A percentile compares a stretch with the other conserved stretches of the same genome.
These are phyloP conservation scores for Saccopteryx bilineata DNA, from an alignment of 2,113 vertebrate species.

Conservation along the genomic window DNA sequence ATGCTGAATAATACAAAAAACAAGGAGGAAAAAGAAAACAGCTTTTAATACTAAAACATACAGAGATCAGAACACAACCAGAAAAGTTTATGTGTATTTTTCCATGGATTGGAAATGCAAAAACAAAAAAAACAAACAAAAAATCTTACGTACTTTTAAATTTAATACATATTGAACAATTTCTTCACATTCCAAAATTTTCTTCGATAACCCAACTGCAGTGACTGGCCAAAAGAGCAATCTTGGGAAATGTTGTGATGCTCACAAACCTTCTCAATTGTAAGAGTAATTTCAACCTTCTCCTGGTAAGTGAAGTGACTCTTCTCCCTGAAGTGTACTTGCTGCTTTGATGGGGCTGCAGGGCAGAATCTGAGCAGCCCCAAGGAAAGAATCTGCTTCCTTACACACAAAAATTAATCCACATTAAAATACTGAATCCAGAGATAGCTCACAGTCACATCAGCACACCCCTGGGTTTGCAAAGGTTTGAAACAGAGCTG, in stretches of 20 bases:
- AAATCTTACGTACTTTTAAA: neutral
- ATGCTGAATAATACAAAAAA: neutral
- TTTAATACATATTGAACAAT: neutral
- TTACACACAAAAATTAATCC: neutral
- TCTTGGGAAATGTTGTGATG: neutral
- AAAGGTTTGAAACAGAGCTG: neutral
- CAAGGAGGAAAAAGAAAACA: neutral
- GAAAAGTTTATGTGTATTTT: neutral
- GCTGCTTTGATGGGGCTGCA: neutral
- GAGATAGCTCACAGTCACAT: neutral
- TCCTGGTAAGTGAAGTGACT: neutral
- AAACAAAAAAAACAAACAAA: neutral
- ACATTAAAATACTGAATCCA: neutral
- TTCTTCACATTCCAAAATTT: neutral
- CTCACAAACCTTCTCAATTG: neutral
- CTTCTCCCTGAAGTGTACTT: neutral
- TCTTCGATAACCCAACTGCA: slow-evolving; percentile 22
- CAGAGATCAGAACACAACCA: neutral
- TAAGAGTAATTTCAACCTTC: neutral
- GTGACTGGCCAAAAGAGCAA: neutral
- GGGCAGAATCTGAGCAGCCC: neutral
- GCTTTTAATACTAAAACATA: neutral
- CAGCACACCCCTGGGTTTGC: neutral
- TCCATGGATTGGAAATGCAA: neutral
- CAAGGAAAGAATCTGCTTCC: neutral